Evolutionary conservation across 2,797 vertebrate species (phyloP).

Genomic region (Platyrinchus mystaceus): DNA sequence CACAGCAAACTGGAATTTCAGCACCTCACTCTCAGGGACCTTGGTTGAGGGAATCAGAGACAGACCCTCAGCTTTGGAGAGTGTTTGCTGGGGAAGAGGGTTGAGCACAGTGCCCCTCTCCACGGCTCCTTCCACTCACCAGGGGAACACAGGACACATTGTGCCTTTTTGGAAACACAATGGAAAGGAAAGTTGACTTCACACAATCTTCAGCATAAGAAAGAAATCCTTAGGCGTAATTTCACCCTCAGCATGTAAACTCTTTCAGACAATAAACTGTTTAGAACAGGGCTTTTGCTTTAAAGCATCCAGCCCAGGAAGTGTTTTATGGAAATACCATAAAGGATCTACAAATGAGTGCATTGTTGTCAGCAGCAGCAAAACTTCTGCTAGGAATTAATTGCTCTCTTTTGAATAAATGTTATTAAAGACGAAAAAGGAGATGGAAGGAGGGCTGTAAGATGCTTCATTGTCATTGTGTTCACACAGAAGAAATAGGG

Average conservation of each 20-base stretch:
- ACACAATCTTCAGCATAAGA: not conserved
- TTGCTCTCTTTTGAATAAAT: conserved; percentile 7
- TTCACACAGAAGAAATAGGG: not conserved
- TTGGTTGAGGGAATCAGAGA: not conserved
- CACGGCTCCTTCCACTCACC: accelerated
- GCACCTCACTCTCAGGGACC: not conserved
- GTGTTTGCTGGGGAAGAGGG: not conserved
- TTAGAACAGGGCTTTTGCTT: not conserved
- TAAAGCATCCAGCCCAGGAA: not conserved
- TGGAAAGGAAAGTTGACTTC: not conserved
- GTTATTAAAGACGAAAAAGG: conserved; percentile 8
- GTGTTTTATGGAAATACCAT: not conserved
- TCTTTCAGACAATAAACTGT: not conserved
- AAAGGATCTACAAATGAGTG: not conserved
- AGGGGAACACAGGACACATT: accelerated
- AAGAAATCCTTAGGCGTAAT: not conserved
- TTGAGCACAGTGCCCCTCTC: not conserved
- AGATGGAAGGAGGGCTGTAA: not conserved
- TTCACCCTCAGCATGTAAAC: conserved; percentile 12
- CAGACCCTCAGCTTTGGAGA: not conserved
- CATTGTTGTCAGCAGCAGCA: not conserved
- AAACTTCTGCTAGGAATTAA: not conserved
- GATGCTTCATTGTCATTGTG: not conserved
- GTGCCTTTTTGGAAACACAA: not conserved
- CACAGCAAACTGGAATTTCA: not conserved